A percentile compares a stretch with the other conserved stretches of the same genome.
phyloP scores from a whole-genome alignment of 2,113 vertebrate genomes.

The Paramormyrops kingsleyae region DNA sequence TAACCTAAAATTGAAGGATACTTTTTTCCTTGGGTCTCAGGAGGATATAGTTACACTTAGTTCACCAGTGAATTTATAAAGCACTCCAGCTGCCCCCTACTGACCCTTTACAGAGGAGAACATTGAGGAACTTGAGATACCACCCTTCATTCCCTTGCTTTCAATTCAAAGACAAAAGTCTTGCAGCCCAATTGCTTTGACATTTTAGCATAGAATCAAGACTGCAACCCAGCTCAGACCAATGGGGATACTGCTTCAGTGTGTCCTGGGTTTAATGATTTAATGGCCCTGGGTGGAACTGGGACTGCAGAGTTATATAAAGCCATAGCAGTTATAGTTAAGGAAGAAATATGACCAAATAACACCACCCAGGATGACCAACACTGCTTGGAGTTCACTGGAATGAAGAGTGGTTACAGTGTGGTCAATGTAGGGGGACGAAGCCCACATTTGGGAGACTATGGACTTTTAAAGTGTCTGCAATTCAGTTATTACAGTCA shows the following conservation, averaged over 20 bases:
- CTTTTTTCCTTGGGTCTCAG: too few relatives aligned
- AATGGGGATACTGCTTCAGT: not conserved
- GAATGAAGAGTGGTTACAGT: not conserved
- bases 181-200: not conserved
- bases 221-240: not conserved
- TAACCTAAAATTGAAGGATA: too few relatives aligned
- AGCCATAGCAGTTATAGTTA: not conserved
- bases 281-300: not conserved
- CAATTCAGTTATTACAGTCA: too few relatives aligned
- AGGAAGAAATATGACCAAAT: not conserved
- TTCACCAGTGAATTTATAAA: not conserved
- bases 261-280: not conserved
- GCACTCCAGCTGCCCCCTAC: not conserved
- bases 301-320: not conserved
- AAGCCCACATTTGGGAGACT: not conserved
- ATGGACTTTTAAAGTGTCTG: not conserved
- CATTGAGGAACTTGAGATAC: not conserved
- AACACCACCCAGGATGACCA: not conserved
- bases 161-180: not conserved
- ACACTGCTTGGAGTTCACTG: not conserved
- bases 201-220: not conserved
- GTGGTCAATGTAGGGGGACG: not conserved
- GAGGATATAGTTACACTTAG: not conserved
- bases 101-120: not conserved
- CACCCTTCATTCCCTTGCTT: not conserved